Percentiles rank a stretch among this genome's conserved stretches.
phyloP scores from a whole-genome alignment of 2,797 vertebrate genomes.

The Phalanger gymnotis region DNA sequence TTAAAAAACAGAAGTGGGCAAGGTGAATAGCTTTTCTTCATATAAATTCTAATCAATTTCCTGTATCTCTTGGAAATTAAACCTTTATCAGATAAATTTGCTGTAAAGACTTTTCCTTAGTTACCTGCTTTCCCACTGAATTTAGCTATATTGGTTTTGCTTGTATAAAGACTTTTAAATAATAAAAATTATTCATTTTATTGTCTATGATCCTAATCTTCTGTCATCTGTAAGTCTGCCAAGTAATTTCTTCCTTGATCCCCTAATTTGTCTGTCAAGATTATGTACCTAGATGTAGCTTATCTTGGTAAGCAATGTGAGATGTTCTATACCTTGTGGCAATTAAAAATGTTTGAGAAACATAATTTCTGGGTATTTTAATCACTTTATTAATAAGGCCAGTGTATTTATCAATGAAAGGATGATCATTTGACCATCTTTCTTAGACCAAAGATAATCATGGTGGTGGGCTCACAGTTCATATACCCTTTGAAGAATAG shows the following conservation, averaged over 20 bases:
- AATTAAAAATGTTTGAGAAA: too few species aligned
- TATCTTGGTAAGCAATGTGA: neutral
- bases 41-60: neutral
- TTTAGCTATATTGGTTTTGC: neutral
- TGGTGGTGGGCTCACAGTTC: too few species aligned
- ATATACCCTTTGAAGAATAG: too few species aligned
- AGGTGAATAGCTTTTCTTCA: neutral
- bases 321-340: neutral
- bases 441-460: too few species aligned
- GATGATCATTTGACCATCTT: too few species aligned
- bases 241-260: neutral
- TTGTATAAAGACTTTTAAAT: too few species aligned
- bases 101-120: neutral
- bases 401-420: too few species aligned
- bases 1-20: too few species aligned
- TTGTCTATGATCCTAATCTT: neutral
- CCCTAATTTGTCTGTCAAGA: neutral
- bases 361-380: too few species aligned
- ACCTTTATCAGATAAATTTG: neutral
- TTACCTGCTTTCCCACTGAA: neutral
- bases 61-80: neutral
- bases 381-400: too few species aligned
- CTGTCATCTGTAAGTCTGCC: neutral
- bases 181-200: neutral
- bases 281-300: neutral